These are phyloP conservation scores for Psittacula echo DNA, from an alignment of 2,797 vertebrate genomes.

Conservation along the genomic window DNA sequence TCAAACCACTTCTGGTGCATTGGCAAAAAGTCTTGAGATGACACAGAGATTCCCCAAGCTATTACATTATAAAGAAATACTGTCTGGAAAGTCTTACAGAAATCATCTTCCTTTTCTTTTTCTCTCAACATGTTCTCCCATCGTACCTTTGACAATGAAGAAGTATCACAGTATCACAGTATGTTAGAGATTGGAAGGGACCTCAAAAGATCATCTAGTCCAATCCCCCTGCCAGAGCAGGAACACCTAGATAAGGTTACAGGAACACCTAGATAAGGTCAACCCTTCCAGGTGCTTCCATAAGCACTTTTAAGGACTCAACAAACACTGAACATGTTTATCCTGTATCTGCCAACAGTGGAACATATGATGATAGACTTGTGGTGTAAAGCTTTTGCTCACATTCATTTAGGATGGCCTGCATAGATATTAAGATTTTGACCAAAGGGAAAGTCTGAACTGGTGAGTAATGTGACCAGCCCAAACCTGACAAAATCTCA, in stretches of 20 bases:
- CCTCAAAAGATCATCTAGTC: too few species aligned
- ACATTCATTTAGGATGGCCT: slow-evolving; percentile 1
- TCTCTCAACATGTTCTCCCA: neutral
- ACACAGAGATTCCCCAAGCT: neutral
- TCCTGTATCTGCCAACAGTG: neutral
- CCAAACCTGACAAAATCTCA: slow-evolving; percentile 23
- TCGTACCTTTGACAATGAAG: neutral
- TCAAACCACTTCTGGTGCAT: neutral
- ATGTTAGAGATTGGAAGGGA: too few species aligned
- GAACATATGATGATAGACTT: neutral
- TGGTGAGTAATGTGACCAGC: neutral
- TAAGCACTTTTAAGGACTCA: neutral
- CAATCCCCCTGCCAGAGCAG: too few species aligned
- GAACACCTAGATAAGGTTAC: too few species aligned
- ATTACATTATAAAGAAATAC: neutral
- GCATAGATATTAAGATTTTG: neutral
- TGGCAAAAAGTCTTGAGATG: neutral
- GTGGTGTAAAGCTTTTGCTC: neutral
- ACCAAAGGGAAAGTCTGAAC: slow-evolving; percentile 20
- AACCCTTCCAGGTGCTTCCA: neutral
- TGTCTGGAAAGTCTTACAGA: neutral
- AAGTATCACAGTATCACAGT: too few species aligned
- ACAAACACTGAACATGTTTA: neutral
- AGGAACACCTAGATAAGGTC: neutral
- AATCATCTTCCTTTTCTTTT: fast-evolving